phyloP scores from a whole-genome alignment of 2,888 invertebrate genomes.

The Dicranocentrus wangi region DNA sequence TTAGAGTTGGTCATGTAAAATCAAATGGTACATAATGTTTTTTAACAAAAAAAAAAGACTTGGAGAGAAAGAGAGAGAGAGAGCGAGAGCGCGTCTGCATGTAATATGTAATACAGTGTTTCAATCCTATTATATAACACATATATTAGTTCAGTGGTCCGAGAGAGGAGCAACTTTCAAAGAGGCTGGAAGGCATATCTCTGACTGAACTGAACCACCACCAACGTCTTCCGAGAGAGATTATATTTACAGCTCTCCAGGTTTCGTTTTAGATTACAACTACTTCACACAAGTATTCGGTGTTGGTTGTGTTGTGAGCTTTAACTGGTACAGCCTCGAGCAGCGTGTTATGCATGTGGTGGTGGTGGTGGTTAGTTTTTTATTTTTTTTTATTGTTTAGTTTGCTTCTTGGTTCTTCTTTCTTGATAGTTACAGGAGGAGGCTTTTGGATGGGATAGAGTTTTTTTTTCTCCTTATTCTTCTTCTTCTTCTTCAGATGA shows the following conservation, averaged over 20 bases:
- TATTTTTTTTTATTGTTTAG: constrained; percentile 9
- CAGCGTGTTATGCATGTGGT: constrained; percentile 31
- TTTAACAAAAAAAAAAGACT: not conserved
- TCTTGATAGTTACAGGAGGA: constrained; percentile 15
- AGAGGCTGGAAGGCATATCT: constrained; percentile 62
- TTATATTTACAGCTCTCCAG: constrained; percentile 55
- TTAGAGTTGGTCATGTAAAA: constrained; percentile 11
- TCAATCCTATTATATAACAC: not conserved
- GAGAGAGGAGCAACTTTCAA: constrained; percentile 27
- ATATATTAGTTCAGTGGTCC: not conserved
- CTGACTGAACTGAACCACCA: too few relatives aligned
- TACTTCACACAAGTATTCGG: constrained; percentile 9
- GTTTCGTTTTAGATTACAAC: constrained; percentile 50
- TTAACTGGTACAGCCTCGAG: constrained; percentile 49
- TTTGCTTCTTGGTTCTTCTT: not conserved
- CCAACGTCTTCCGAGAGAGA: too few relatives aligned
- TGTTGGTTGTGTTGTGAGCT: constrained; percentile 9
- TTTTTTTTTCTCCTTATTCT: too few relatives aligned
- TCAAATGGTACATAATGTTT: constrained; percentile 12
- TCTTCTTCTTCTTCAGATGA: too few relatives aligned
- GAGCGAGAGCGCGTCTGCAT: not conserved
- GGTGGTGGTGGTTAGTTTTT: too few relatives aligned
- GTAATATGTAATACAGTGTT: not conserved
- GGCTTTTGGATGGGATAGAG: constrained; percentile 1
- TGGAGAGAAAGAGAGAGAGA: not conserved